A percentile compares a stretch with the other conserved stretches of the same genome.
Evolutionary conservation across 2,797 vertebrate species (phyloP).

Genomic region (Monodelphis domestica): DNA sequence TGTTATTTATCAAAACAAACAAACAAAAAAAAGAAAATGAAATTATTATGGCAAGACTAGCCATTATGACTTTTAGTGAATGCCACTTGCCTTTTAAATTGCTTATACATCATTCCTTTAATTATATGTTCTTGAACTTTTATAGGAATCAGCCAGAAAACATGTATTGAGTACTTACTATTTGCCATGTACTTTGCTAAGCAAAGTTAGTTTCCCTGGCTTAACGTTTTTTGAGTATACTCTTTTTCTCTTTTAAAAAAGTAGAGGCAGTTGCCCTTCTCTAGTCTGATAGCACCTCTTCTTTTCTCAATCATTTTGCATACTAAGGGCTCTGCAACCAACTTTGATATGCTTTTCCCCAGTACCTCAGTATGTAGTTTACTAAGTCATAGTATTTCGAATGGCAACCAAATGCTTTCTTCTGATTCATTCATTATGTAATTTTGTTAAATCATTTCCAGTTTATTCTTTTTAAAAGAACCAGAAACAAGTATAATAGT

Average conservation of each 20-base stretch:
- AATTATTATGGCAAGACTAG: background rate
- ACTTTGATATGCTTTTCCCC: background rate
- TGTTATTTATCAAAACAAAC: slow-evolving; percentile 81
- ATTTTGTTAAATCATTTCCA: background rate
- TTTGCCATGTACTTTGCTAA: background rate
- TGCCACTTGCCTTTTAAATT: background rate
- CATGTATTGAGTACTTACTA: background rate
- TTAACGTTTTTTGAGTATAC: background rate
- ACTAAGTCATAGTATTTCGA: background rate
- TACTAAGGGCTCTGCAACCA: background rate
- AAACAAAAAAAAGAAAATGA: too few species aligned
- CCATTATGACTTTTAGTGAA: background rate
- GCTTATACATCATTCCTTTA: background rate
- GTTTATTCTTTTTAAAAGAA: background rate
- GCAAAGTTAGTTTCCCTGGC: background rate
- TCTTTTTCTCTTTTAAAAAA: background rate
- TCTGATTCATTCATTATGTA: background rate
- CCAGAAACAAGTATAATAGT: background rate
- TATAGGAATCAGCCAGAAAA: background rate
- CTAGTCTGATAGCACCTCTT: background rate
- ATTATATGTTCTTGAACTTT: background rate
- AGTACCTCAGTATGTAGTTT: background rate
- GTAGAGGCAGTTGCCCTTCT: background rate
- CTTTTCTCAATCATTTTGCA: background rate
- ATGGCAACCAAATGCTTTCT: background rate